phyloP scores from a whole-genome alignment of 2,888 invertebrate species.

The Synergus laeviventris region DNA sequence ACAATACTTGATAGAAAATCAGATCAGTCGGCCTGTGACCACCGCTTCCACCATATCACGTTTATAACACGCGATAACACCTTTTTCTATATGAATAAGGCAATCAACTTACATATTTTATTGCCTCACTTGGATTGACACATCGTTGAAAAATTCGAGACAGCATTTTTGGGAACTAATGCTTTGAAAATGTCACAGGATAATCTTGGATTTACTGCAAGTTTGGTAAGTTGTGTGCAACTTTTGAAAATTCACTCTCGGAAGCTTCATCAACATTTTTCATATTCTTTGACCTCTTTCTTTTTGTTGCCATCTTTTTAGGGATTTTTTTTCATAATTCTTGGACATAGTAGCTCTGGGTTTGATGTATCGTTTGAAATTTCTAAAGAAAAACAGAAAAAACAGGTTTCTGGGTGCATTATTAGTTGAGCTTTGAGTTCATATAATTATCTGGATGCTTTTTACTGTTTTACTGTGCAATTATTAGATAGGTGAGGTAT shows the following conservation, averaged over 20 bases:
- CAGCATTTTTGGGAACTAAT: not conserved
- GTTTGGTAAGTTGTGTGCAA: slow-evolving; percentile 65
- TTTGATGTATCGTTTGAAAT: no score
- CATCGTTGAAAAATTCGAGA: not conserved
- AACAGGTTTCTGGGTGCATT: no score
- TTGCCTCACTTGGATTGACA: slow-evolving; percentile 16
- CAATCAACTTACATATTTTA: slow-evolving; percentile 40
- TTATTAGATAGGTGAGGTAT: not conserved
- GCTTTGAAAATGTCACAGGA: slow-evolving; percentile 65
- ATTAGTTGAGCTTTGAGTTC: not conserved
- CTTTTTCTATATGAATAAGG: slow-evolving; percentile 45
- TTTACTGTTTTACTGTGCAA: not conserved
- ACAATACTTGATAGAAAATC: slow-evolving; percentile 71
- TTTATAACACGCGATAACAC: slow-evolving; percentile 47
- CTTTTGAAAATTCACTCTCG: not conserved
- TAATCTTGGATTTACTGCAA: slow-evolving; percentile 72
- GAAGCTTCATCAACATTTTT: not conserved
- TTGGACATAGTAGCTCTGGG: no score
- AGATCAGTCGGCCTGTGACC: slow-evolving; percentile 71
- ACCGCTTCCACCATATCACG: slow-evolving; percentile 69
- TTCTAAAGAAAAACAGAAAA: no score
- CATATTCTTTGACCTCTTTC: no score
- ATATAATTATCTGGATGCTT: not conserved
- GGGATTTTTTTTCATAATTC: no score
- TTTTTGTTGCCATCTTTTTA: no score